Base-by-base conservation (phyloP, 2,113 vertebrate genomes). In the Danionella cerebrum region DNA sequence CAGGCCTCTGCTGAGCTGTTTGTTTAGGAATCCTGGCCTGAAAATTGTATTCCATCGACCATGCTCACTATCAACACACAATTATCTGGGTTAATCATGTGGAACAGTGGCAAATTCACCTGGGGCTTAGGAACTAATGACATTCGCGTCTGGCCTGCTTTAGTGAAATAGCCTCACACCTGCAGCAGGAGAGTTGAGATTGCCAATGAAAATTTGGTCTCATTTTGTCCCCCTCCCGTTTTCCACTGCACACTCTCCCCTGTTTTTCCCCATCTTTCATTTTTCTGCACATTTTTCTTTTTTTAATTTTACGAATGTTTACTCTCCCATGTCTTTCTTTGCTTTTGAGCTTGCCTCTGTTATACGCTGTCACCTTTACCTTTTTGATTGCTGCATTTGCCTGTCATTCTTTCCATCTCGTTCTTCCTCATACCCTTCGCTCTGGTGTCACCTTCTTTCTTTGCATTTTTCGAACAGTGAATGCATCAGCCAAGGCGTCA, bases 31-130 rank as follows among this genome's bases (percentile, higher is more conserved):
- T 91, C 93, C 90, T 91, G 84, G 83, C 92, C 89, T 85, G 92
- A 96, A 88, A 97, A 98, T 98, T 96, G 93, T 97, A 97, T 98
- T 98, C 95, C 95, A 92, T 94, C 94, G 94, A 95, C 94, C 95
- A 95, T 92, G 94, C 94, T 97, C 89, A 87, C 95, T 97, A 98
- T 98, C 96, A 97, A 98, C 96, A 98, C 96, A 98, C 96, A 98
- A 98, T 98, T 98, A 98, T 98, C 94, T 98, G 93, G 93, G 92
- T 97, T 98, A 98, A 97, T 98, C 96, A 98, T 97, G 95, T 97
- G 96, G 96, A 98, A 98, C 96, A 93, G 94, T 94, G 93, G 94
- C 91, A 93, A 97, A 98, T 95, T 97, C 96, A 98, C 95, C 96
- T 95, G 96, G 93, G 96, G 96, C 95, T 95, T 94, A 93, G 93